phyloP scores from a whole-genome alignment of 64 coral and sea anemone species.

The Stylophora pistillata region DNA sequence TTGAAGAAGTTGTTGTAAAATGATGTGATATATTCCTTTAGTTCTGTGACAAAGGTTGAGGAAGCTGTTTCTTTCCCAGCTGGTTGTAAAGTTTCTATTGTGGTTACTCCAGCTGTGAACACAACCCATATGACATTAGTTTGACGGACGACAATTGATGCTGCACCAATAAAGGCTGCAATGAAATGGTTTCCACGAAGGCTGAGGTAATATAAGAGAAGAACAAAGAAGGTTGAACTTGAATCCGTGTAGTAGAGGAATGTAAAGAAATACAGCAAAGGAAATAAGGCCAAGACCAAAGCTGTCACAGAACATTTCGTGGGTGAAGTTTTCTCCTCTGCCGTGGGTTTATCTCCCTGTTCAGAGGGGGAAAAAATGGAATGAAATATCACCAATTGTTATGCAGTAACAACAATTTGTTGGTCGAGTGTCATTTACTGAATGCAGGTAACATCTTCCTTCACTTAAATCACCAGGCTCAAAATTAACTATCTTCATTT shows the following conservation, averaged over 20 bases:
- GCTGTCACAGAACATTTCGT: constrained; percentile 67
- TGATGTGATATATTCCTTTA: not conserved
- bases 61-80: not conserved
- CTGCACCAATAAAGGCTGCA: constrained; percentile 60
- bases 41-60: constrained; percentile 2
- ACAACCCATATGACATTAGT: constrained; percentile 89
- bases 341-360: not conserved
- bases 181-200: constrained; percentile 56
- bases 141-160: constrained; percentile 73
- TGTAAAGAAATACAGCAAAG: constrained; percentile 87
- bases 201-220: constrained; percentile 87
- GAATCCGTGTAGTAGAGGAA: constrained; percentile 97
- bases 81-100: constrained; percentile 49
- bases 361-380: not conserved
- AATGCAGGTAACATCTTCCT: too few relatives aligned
- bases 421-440: too few relatives aligned
- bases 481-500: too few relatives aligned
- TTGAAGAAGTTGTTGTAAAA: constrained; percentile 53
- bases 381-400: not conserved
- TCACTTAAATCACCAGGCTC: too few relatives aligned
- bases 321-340: not conserved
- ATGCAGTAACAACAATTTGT: not conserved
- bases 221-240: constrained; percentile 86
- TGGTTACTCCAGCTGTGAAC: constrained; percentile 71
- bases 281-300: constrained; percentile 55